These are phyloP conservation scores for Catostylus mosaicus DNA, from an alignment of 30 jellyfish, hydroid and myxozoan species.

Conservation along the genomic window DNA sequence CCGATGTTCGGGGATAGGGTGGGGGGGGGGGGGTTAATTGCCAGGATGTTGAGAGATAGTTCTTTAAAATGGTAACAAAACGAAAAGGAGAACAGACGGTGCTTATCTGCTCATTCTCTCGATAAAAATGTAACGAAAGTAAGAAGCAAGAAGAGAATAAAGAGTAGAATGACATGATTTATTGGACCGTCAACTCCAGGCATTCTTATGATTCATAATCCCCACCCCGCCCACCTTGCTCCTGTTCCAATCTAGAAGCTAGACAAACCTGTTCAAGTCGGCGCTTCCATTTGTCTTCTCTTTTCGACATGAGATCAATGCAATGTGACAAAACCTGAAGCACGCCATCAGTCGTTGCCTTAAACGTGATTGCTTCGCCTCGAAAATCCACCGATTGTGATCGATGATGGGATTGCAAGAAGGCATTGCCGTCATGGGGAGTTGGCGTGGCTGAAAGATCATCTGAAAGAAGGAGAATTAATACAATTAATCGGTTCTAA, in stretches of 20 bases:
- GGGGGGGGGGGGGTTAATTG: too few species aligned
- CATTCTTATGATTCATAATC: too few species aligned
- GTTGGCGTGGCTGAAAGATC: slow-evolving; percentile 92
- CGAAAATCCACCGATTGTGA: slow-evolving; percentile 85
- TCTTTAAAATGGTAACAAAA: too few species aligned
- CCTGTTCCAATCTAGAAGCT: too few species aligned
- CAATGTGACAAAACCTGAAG: slow-evolving; percentile 92
- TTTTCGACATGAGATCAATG: slow-evolving; percentile 84
- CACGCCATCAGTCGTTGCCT: slow-evolving; percentile 98
- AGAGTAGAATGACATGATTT: not conserved
- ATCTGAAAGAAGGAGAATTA: slow-evolving; percentile 11
- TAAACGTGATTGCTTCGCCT: slow-evolving; percentile 97
- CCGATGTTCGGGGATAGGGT: too few species aligned
- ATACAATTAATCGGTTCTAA: too few species aligned
- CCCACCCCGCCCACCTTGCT: too few species aligned
- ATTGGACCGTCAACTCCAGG: not conserved
- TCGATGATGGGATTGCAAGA: slow-evolving; percentile 44
- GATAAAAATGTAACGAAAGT: too few species aligned
- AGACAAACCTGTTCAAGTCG: slow-evolving; percentile 77
- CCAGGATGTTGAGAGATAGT: too few species aligned
- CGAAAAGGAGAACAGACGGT: too few species aligned
- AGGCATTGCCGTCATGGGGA: slow-evolving; percentile 65
- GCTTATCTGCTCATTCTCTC: too few species aligned
- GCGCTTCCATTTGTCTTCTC: slow-evolving; percentile 96
- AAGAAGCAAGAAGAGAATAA: not conserved